A percentile compares a stretch with the other conserved stretches of the same genome.
phyloP scores from a whole-genome alignment of 1,140 invertebrate species.

The Drosophila watanabei region DNA sequence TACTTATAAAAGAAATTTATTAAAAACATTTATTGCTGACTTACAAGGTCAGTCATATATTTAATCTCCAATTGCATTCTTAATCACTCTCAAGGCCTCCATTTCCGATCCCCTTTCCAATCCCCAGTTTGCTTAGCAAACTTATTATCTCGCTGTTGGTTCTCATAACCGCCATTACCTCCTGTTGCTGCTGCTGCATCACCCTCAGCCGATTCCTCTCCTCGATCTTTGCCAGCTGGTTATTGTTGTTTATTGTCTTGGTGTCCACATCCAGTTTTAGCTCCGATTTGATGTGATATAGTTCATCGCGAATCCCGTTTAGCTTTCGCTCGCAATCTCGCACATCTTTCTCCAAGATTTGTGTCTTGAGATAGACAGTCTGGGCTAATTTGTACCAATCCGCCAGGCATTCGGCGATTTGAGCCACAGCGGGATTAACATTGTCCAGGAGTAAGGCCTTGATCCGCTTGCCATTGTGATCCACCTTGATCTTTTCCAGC shows the following conservation, averaged over 20 bases:
- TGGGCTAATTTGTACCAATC: constrained; percentile 94
- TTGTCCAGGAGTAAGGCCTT: constrained; percentile 89
- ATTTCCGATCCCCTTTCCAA: constrained; percentile 48
- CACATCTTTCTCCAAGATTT: constrained; percentile 91
- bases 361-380: constrained; percentile 90
- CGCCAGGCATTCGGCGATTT: constrained; percentile 90
- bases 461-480: constrained; percentile 89
- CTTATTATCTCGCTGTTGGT: constrained; percentile 67
- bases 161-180: constrained; percentile 68
- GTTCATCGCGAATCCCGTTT: constrained; percentile 73
- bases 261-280: constrained; percentile 69
- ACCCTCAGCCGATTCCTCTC: constrained; percentile 70
- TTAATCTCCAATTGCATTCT: background rate
- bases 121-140: constrained; percentile 57
- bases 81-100: constrained; percentile 41
- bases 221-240: constrained; percentile 77
- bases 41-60: constrained; percentile 1
- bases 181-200: constrained; percentile 72
- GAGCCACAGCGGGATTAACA: constrained; percentile 88
- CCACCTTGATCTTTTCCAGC: constrained; percentile 91
- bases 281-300: constrained; percentile 75
- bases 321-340: constrained; percentile 86
- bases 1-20: background rate
- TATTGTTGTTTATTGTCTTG: constrained; percentile 70
- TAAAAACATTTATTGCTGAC: constrained; percentile 14